Evolutionary conservation across 2,888 invertebrate species (phyloP).

Genomic region (Dicyrtoma fusca): DNA sequence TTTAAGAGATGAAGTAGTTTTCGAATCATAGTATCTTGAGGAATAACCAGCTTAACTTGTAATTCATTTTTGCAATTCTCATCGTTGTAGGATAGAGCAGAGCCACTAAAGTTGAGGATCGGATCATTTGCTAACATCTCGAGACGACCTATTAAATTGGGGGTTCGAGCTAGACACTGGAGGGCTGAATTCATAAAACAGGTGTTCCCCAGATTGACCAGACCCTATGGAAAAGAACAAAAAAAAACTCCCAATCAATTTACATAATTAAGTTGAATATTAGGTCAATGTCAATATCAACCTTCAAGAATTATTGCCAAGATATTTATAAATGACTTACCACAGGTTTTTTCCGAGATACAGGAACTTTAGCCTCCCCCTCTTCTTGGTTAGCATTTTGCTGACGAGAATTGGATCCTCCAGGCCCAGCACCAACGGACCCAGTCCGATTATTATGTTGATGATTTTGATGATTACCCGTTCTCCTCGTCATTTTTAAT

Average conservation of each 20-base stretch:
- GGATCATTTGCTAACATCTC: slow-evolving; percentile 42
- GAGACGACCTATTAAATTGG: slow-evolving; percentile 48
- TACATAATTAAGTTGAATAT: background rate
- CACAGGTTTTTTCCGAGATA: background rate
- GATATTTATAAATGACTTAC: no score
- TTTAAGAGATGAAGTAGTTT: slow-evolving; percentile 12
- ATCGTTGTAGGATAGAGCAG: slow-evolving; percentile 26
- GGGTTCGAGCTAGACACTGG: slow-evolving; percentile 85
- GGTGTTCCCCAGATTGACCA: slow-evolving; percentile 91
- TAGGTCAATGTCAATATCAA: no score
- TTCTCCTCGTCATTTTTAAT: no score
- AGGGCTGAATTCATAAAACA: slow-evolving; percentile 97
- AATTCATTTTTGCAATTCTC: slow-evolving; percentile 39
- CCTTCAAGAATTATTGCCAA: no score
- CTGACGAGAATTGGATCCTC: no score
- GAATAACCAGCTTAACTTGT: slow-evolving; percentile 45
- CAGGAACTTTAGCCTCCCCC: no score
- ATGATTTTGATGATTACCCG: no score
- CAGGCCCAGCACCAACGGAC: no score
- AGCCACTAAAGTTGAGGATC: background rate
- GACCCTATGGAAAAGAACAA: slow-evolving; percentile 66
- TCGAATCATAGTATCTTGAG: slow-evolving; percentile 52
- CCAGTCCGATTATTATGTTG: no score
- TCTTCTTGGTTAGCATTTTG: no score
- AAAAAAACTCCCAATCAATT: background rate